Percentiles rank a stretch among this genome's conserved stretches.
Conservation (phyloP, 2,888 invertebrate species). For the Acleris literana region DNA sequence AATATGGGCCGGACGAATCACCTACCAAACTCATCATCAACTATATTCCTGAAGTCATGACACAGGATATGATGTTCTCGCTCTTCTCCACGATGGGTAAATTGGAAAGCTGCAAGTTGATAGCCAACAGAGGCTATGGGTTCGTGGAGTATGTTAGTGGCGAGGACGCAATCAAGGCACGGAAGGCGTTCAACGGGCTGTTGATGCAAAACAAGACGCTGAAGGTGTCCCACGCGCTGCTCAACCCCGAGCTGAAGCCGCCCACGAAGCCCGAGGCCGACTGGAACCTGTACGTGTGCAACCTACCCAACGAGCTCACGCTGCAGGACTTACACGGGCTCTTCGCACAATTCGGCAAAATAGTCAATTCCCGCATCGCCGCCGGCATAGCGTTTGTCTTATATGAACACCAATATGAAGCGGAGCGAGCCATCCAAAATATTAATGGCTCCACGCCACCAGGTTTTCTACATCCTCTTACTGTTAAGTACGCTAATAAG, state of each 20-base stretch:
- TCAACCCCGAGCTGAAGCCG: slow-evolving; percentile 79
- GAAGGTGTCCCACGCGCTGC: slow-evolving; percentile 80
- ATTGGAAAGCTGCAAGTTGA: slow-evolving; percentile 83
- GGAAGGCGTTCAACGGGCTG: slow-evolving; percentile 80
- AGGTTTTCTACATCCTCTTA: slow-evolving; percentile 80
- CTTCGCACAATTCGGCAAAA: slow-evolving; percentile 83
- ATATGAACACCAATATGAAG: slow-evolving; percentile 80
- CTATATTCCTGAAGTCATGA: slow-evolving; percentile 84
- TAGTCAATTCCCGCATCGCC: slow-evolving; percentile 82
- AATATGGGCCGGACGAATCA: slow-evolving; percentile 82
- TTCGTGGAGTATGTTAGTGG: slow-evolving; percentile 81
- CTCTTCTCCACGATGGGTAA: slow-evolving; percentile 83
- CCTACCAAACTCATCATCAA: slow-evolving; percentile 84
- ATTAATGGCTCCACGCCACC: slow-evolving; percentile 78
- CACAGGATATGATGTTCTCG: slow-evolving; percentile 84
- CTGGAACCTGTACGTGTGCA: slow-evolving; percentile 83
- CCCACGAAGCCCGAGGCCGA: slow-evolving; percentile 82
- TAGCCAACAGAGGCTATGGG: slow-evolving; percentile 82
- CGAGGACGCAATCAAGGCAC: slow-evolving; percentile 80
- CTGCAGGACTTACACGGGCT: slow-evolving; percentile 82
- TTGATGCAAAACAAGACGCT: slow-evolving; percentile 83
- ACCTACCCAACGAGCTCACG: slow-evolving; percentile 83
- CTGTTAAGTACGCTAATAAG: slow-evolving; percentile 84
- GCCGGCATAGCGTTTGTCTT: slow-evolving; percentile 82
- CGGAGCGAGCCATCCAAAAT: slow-evolving; percentile 78